A percentile compares a stretch with the other conserved stretches of the same genome.
Evolutionary conservation across 35 echinoderm and acorn worm species (phyloP).

Genomic region (Anneissia japonica): DNA sequence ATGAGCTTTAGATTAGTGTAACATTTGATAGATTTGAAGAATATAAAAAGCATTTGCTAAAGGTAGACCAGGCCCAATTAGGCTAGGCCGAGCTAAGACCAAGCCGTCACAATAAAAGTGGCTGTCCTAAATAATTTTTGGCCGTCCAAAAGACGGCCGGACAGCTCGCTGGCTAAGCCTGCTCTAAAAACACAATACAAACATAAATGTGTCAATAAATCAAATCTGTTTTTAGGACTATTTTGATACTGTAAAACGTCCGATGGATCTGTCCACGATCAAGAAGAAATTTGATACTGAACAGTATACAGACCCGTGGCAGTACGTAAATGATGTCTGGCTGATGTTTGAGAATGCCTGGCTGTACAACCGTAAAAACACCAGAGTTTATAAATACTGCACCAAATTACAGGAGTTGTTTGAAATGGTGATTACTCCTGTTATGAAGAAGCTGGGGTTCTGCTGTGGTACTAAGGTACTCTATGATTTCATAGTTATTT

Average conservation of each 20-base stretch:
- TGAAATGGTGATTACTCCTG: conserved; percentile 89
- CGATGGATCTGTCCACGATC: conserved; percentile 97
- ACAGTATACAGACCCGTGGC: conserved; percentile 91
- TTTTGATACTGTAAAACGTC: conserved; percentile 87
- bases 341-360: conserved; percentile 99
- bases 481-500: too few species aligned
- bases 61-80: too few species aligned
- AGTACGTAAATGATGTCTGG: conserved; percentile 98
- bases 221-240: conserved; percentile 66
- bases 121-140: too few species aligned
- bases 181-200: too few species aligned
- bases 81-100: too few species aligned
- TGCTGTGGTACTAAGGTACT: conserved; percentile 97
- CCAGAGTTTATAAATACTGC: conserved; percentile 96
- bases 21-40: too few species aligned
- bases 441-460: conserved; percentile 89
- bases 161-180: too few species aligned
- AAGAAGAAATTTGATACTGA: conserved; percentile 92
- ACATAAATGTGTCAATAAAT: not conserved
- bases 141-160: too few species aligned
- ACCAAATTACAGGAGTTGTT: conserved; percentile 89
- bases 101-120: too few species aligned
- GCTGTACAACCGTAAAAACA: conserved; percentile 97
- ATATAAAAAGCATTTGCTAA: too few species aligned
- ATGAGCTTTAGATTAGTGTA: too few species aligned